Evolutionary conservation across 1,140 invertebrate genomes (phyloP).

Genomic region (Zaprionus capensis): DNA sequence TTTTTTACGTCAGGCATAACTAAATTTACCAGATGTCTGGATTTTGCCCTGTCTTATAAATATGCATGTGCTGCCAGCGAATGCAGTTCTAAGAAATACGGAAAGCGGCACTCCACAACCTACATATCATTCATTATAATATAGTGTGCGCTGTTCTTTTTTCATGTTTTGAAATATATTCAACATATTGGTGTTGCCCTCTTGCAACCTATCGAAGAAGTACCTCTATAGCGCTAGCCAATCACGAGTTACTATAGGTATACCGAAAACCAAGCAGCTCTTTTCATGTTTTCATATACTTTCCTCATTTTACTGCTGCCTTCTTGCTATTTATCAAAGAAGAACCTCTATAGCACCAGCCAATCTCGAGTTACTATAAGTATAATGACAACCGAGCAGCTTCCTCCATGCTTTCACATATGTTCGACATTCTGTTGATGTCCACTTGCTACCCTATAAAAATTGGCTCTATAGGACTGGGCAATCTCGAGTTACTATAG

Average conservation of each 20-base stretch:
- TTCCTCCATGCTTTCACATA: too few relatives aligned
- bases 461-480: too few relatives aligned
- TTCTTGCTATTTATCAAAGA: background rate
- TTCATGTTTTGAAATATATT: background rate
- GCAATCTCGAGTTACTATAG: too few relatives aligned
- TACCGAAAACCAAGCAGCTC: too few relatives aligned
- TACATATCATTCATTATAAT: conserved; percentile 4
- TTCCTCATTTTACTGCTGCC: background rate
- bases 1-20: conserved; percentile 32
- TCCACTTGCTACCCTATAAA: too few relatives aligned
- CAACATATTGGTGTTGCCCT: background rate
- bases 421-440: too few relatives aligned
- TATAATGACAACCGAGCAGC: too few relatives aligned
- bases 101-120: conserved; percentile 10
- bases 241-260: background rate
- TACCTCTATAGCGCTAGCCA: background rate
- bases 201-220: background rate
- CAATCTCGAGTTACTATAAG: background rate
- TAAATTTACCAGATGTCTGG: conserved; percentile 63
- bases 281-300: too few relatives aligned
- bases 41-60: conserved; percentile 44
- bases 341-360: background rate
- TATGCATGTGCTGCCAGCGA: conserved; percentile 33
- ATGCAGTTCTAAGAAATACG: background rate
- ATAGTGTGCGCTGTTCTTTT: background rate